Conservation (phyloP, 2,113 vertebrate genomes). For the Cheirogaleus medius region DNA sequence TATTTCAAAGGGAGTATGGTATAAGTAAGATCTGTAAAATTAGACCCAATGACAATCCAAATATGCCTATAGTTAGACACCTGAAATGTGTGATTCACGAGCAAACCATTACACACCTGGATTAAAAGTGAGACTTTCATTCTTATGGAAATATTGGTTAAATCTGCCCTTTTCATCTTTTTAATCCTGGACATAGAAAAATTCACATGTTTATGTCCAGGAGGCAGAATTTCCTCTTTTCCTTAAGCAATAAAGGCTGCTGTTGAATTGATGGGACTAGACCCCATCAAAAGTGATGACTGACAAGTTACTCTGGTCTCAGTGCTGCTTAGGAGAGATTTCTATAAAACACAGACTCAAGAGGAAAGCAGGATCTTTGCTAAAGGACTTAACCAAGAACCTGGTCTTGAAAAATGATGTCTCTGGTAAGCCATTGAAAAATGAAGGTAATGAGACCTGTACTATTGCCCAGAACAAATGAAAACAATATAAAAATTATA, state of each 20-base stretch:
- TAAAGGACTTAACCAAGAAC: slow-evolving; percentile 71
- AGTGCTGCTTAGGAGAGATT: slow-evolving; percentile 59
- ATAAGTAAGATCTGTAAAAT: slow-evolving; percentile 76
- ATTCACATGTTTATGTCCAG: slow-evolving; percentile 67
- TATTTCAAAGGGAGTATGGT: slow-evolving; percentile 64
- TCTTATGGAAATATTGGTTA: slow-evolving; percentile 68
- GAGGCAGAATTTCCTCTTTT: slow-evolving; percentile 72
- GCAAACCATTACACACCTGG: background rate
- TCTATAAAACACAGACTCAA: slow-evolving; percentile 62
- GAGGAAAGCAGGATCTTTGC: slow-evolving; percentile 65
- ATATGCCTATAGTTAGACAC: background rate
- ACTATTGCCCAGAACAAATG: background rate
- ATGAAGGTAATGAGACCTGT: slow-evolving; percentile 67
- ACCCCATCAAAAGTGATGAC: background rate
- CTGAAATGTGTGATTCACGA: slow-evolving; percentile 12
- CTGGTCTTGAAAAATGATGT: slow-evolving; percentile 68
- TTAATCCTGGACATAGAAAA: slow-evolving; percentile 65
- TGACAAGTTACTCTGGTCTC: slow-evolving; percentile 39
- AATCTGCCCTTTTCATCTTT: slow-evolving; percentile 65
- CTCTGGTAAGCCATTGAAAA: slow-evolving; percentile 73
- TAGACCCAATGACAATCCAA: background rate
- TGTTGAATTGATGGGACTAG: background rate
- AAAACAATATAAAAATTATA: background rate
- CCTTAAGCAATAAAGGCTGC: slow-evolving; percentile 66
- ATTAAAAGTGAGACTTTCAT: slow-evolving; percentile 47